A percentile compares a stretch with the other conserved stretches of the same genome.
phyloP scores from a whole-genome alignment of 2,888 invertebrate genomes.

The Fragum sueziense region DNA sequence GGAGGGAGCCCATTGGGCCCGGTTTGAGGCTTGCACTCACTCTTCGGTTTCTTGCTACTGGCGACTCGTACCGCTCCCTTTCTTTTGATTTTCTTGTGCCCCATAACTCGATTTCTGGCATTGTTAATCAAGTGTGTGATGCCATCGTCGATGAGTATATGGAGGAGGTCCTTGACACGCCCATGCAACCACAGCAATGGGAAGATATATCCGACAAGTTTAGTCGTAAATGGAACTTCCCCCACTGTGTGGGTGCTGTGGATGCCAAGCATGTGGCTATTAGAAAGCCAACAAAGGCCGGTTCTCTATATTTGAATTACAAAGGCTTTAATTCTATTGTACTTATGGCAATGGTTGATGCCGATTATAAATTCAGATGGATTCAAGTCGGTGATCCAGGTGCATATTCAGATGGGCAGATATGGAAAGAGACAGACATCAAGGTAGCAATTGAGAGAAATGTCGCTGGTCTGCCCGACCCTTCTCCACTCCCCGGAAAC shows the following conservation, averaged over 20 bases:
- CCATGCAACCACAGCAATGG: not conserved
- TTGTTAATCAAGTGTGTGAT: conserved; percentile 52
- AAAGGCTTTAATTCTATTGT: no score
- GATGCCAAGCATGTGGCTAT: conserved; percentile 6
- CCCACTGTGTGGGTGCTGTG: not conserved
- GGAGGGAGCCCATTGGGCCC: conserved; percentile 37
- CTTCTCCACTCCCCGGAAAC: no score
- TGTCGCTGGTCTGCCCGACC: no score
- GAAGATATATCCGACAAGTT: not conserved
- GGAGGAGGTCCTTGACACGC: conserved; percentile 49
- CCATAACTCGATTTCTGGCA: conserved; percentile 27
- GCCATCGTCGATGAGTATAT: conserved; percentile 53
- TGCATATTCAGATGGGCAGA: no score
- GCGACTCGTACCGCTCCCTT: conserved; percentile 46
- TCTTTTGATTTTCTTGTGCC: conserved; percentile 51
- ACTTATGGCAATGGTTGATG: no score
- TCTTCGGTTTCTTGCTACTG: conserved; percentile 56
- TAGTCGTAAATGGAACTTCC: not conserved
- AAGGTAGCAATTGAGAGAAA: no score
- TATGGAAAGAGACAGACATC: no score
- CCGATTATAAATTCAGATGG: no score
- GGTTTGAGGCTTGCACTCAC: conserved; percentile 51
- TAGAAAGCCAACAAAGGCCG: not conserved
- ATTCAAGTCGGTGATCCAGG: no score
- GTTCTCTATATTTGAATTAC: no score